Conservation (phyloP, 1,140 invertebrate species). For the Potamilus streckersoni region DNA sequence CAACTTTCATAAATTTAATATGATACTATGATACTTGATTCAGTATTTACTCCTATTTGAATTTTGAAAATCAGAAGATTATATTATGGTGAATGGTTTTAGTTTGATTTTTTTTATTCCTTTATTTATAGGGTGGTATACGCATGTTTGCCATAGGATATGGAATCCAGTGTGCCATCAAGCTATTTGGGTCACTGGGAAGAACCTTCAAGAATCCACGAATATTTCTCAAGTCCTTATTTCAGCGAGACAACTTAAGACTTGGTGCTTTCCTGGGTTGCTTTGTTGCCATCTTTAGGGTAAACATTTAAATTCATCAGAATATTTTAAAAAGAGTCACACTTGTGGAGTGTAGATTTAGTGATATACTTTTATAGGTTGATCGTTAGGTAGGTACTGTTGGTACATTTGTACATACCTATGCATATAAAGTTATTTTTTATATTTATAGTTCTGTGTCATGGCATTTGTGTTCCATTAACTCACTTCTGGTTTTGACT, state of each 20-base stretch:
- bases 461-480: too few relatives aligned
- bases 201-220: constrained; percentile 46
- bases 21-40: too few relatives aligned
- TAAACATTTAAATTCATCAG: constrained; percentile 18
- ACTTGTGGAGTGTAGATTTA: too few relatives aligned
- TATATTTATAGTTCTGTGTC: too few relatives aligned
- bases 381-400: too few relatives aligned
- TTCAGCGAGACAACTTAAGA: constrained; percentile 49
- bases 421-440: too few relatives aligned
- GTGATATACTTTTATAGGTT: too few relatives aligned
- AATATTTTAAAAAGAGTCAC: too few relatives aligned
- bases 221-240: constrained; percentile 40
- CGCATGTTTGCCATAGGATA: constrained; percentile 59
- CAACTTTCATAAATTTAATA: too few relatives aligned
- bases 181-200: constrained; percentile 45
- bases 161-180: constrained; percentile 54
- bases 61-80: neutral
- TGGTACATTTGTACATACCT: too few relatives aligned
- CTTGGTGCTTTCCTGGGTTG: constrained; percentile 61
- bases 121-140: constrained; percentile 48
- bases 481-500: too few relatives aligned
- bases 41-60: too few relatives aligned
- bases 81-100: neutral
- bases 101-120: neutral
- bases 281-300: constrained; percentile 58